Evolutionary conservation across 1,140 invertebrate species (phyloP), one percentile per base, ranked within the genome.

Genomic region (Aphaenogaster rudis): DNA sequence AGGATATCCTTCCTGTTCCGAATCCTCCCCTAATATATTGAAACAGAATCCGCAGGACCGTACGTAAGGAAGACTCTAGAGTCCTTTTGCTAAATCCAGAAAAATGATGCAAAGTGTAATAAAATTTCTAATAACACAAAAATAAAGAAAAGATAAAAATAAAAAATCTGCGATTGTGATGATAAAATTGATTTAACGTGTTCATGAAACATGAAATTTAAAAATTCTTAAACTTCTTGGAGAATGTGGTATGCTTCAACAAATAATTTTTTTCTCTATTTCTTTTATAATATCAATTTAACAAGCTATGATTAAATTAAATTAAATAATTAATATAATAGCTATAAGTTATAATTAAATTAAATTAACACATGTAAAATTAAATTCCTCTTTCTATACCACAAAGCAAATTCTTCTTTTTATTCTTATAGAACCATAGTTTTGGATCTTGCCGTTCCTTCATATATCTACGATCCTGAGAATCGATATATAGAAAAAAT

Each of bases 401-500:
- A 21, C 1, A 59, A 48, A 71, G 0, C 4, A 3, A 33, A 72
- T 39, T 36, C 2, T 52, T 48, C 11, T 39, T 36, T n/a, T n/a
- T 36, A 21, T 45, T 21, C 3, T 45, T 48, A 59, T 2, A 28
- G 15, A 21, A 61, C 9, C 6, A n/a, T 28, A 28, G 0, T 21
- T 48, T n/a, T n/a, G 11, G n/a, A 77, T 45, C 42, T 36, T 11
- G 9, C 1, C 42, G 8, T 45, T 42, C 1, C 0, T 8, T 48
- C 8, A 9, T 36, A 50, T n/a, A 50, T 5, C 28, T 79, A 79
- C 59, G 45, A 45, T 36, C 45, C 61, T 79, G 77, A 79, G 77
- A 3, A 3, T 66, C 42, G 9, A 79, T 79, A 39, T 79, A 79
- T 79, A 79, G 66, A 79, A 79, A 64, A 79, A 79, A 79, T 50